Base-by-base conservation (phyloP, 2,113 vertebrate species). In the Scatophagus argus region DNA sequence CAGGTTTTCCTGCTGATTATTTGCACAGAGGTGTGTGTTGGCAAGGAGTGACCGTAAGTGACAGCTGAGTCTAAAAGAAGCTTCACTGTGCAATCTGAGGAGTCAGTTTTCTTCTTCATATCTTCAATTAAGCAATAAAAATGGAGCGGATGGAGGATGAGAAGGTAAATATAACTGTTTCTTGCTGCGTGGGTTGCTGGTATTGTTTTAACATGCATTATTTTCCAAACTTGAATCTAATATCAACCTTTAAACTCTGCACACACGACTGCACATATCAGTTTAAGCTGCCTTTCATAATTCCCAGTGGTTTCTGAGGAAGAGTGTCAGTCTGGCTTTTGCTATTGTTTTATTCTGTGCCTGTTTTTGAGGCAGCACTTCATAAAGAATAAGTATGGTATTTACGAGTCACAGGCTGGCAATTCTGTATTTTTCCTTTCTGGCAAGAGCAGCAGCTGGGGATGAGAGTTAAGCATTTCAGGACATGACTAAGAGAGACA, bases 121-220 rank as follows among this genome's bases (percentile, higher is more conserved):
- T 67, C 62, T 32, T 38, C 32, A 9, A 41, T 46, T 34, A 51
- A 77, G 44, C 62, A 69, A 17, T 58, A 29, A 86, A 82, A 60
- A 95, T 94, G 94, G 91, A 95, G 77, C 92, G 79, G 11, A 87
- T 94, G 74, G 81, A 87, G 16, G 91, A 93, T n/a, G 87, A 88
- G 0, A 93, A 91, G 92, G 94, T 95, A 87, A 63, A 23, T 19
- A n/a, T 41, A 27, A 38, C 25, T 2, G 12, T 72, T 55, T 59
- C 0, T 60, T 38, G 4, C 19, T 51, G 27, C 3, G 8, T 13
- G 5, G 3, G 1, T 19, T 17, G 10, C 31, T 38, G 1, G 25
- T 65, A 27, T 31, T 44, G n/a, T 19, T 34, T 12, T 41, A 7
- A 38, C n/a, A n/a, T n/a, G n/a, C n/a, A n/a, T n/a, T n/a, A n/a